These are phyloP conservation scores for Cremastinae sp. DNA, from an alignment of 2,888 invertebrate species.

Conservation along the genomic window DNA sequence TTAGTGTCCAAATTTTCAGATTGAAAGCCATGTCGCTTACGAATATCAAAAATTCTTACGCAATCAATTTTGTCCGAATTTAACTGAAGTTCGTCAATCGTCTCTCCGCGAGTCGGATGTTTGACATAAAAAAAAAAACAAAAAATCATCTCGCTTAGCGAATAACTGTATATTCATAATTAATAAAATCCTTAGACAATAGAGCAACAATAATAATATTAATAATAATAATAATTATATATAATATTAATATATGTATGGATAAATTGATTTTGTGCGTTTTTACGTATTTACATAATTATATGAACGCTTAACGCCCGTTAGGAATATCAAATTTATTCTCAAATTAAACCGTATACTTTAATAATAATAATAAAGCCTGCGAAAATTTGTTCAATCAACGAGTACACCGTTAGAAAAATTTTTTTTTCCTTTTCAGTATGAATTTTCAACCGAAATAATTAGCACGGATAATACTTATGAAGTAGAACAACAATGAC, in stretches of 20 bases:
- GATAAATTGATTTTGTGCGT: conserved; percentile 33
- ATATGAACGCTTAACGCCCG: conserved; percentile 48
- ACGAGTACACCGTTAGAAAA: conserved; percentile 23
- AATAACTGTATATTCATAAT: conserved; percentile 70
- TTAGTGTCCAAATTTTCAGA: no score
- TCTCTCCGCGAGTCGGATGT: no score
- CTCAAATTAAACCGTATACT: conserved; percentile 30
- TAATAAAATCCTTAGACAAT: conserved; percentile 75
- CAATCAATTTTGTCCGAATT: no score
- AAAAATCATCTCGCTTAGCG: conserved; percentile 12
- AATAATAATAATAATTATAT: conserved; percentile 63
- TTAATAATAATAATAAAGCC: conserved; percentile 56
- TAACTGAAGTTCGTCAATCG: no score
- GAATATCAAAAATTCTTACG: no score
- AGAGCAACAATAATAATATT: conserved; percentile 76
- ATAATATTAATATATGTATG: conserved; percentile 62
- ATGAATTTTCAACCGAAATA: conserved; percentile 17
- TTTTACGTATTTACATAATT: conserved; percentile 56
- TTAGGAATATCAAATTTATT: conserved; percentile 50
- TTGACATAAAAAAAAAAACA: no score
- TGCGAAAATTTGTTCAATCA: conserved; percentile 33
- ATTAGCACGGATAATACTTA: conserved; percentile 44
- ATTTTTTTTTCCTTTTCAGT: conserved; percentile 5
- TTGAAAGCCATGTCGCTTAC: no score
- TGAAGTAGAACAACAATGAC: conserved; percentile 59